Evolutionary conservation across 2,797 vertebrate genomes (phyloP).

Genomic region (Gambelia wislizenii): DNA sequence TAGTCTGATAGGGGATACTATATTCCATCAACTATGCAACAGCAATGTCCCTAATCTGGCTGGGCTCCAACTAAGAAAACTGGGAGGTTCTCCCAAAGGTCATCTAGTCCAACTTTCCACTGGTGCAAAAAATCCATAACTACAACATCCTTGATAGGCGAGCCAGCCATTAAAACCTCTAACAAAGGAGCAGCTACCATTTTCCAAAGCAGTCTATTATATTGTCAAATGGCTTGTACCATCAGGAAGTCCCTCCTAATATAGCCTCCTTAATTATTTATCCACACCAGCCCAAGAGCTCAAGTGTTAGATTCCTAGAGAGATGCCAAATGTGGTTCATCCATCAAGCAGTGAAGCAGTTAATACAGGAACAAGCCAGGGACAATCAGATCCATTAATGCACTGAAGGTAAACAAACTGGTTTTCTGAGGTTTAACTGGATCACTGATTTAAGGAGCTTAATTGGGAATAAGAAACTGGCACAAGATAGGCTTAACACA

Average conservation of each 20-base stretch:
- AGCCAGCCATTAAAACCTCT: too few relatives aligned
- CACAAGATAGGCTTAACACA: slow-evolving; percentile 52
- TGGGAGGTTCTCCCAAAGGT: neutral
- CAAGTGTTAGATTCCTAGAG: neutral
- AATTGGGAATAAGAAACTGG: slow-evolving; percentile 34
- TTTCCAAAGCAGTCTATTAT: neutral
- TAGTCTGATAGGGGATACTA: neutral
- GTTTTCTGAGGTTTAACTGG: slow-evolving; percentile 54
- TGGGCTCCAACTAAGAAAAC: accelerated
- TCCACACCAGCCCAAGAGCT: neutral
- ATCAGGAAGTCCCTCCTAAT: neutral
- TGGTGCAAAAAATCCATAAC: neutral
- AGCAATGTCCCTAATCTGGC: accelerated
- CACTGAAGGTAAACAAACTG: slow-evolving; percentile 28
- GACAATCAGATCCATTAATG: slow-evolving; percentile 25
- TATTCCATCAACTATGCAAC: neutral
- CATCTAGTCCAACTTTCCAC: neutral
- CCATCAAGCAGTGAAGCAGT: neutral
- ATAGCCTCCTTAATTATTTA: neutral
- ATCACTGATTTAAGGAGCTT: slow-evolving; percentile 61
- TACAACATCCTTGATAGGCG: neutral
- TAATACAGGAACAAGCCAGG: accelerated
- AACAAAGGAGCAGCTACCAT: neutral
- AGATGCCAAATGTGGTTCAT: neutral
- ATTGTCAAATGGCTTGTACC: neutral